Base-by-base conservation (phyloP, 2,113 vertebrate species). In the Recurvirostra avosetta region DNA sequence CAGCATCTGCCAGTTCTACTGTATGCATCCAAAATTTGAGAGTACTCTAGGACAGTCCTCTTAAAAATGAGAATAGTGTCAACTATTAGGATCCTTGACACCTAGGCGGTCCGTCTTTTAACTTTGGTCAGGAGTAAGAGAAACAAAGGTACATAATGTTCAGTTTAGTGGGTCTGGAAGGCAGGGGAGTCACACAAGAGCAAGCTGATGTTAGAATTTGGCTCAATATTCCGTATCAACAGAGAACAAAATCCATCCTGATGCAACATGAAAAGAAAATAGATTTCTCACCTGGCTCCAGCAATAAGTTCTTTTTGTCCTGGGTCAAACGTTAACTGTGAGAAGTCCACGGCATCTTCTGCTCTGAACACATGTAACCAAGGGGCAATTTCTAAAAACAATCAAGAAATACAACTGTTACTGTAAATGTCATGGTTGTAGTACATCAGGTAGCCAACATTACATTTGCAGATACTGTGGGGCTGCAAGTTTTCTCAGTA, bases 291-390 rank as follows among this genome's bases (percentile, higher is more conserved):
- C 99, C 99, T 99, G 97, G 99, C 99, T 97, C 99, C 99, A 84
- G 99, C 99, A 96, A 99, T 98, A 95, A 99, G 98, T 94, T 99
- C 99, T 78, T 99, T 99, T 97, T 99, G 99, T 96, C 99, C 98
- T 16, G 99, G 99, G 96, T 99, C 99, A 97, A 99, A 99, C 25
- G 99, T 99, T 98, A 99, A 97, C 98, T 99, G 99, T 52, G 99
- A 99, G 96, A 99, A 99, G 98, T 99, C 99, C 96, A 99, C 99
- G 62, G 99, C 99, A 96, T 98, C 98, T 98, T 99, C 98, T 61
- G 98, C 98, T 98, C 98, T 98, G 98, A 99, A 99, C 95, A 98
- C 96, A 82, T 97, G 98, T 93, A 99, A 98, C 99, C 99, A 99
- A 38, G 99, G 99, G 94, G 98, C 98, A 97, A 99, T 99, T 96